phyloP scores from a whole-genome alignment of 2,888 invertebrate genomes.

The Serripes groenlandicus region DNA sequence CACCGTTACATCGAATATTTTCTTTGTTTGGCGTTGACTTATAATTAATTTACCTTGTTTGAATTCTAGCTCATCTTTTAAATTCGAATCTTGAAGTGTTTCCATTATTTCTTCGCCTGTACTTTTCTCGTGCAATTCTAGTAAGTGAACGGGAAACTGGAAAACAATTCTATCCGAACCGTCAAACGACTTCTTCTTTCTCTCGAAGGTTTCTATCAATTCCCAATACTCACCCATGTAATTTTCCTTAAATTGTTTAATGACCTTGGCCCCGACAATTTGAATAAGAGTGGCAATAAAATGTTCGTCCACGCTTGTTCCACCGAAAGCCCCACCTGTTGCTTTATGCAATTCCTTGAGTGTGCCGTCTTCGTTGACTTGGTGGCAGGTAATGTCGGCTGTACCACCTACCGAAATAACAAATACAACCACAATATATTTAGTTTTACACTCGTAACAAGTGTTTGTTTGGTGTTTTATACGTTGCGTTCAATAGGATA shows the following conservation, averaged over 20 bases:
- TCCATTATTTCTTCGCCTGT: slow-evolving; percentile 9
- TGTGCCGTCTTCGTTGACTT: slow-evolving; percentile 36
- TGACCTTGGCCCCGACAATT: slow-evolving; percentile 25
- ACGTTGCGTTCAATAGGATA: too few relatives aligned
- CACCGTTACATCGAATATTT: slow-evolving; percentile 34
- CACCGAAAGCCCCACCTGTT: slow-evolving; percentile 60
- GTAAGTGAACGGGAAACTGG: slow-evolving; percentile 34
- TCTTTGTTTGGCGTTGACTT: slow-evolving; percentile 2
- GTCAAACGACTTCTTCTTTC: slow-evolving; percentile 50
- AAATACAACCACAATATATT: too few relatives aligned
- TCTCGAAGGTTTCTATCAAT: slow-evolving; percentile 44
- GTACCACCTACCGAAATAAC: slow-evolving; percentile 52
- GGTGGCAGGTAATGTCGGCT: slow-evolving; percentile 58
- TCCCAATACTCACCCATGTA: slow-evolving; percentile 51
- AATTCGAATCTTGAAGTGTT: slow-evolving; percentile 14
- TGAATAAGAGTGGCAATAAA: slow-evolving; percentile 22
- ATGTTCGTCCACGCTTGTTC: slow-evolving; percentile 45
- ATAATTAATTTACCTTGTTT: slow-evolving; percentile 46
- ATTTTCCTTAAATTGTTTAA: slow-evolving; percentile 27
- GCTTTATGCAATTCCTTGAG: slow-evolving; percentile 55
- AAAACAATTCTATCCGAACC: slow-evolving; percentile 33
- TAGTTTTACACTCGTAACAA: too few relatives aligned
- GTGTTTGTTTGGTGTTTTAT: too few relatives aligned
- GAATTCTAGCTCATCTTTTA: slow-evolving; percentile 24
- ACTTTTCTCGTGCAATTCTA: slow-evolving; percentile 10